Evolutionary conservation across 2,888 invertebrate species (phyloP), one percentile per base, ranked within the genome.

Genomic region (Netelia melanura): DNA sequence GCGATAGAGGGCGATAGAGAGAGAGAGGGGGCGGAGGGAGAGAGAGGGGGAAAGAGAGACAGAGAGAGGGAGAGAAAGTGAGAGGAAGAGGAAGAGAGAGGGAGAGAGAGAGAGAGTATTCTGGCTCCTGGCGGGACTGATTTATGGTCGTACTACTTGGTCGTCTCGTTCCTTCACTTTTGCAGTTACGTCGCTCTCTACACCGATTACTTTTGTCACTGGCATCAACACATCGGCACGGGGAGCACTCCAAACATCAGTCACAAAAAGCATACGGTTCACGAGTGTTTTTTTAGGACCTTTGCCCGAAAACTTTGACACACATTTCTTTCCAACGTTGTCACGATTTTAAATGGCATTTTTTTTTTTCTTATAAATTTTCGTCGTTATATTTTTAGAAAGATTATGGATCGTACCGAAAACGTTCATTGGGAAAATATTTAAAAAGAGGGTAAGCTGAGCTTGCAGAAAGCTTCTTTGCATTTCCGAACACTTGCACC

Each of bases 141-240:
- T 83, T 83, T 78, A 83, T 83, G 74, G 78, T 83, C 67, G 67
- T 78, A 76, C 78, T 78, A 78, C 83, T 83, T 78, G 38, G 43
- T 67, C 54, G 62, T 52, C 43, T 67, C 23, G 14, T 30, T 71
- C n/a, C 71, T 70, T 82, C 64, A 76, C 64, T 82, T 62, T 58
- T 64, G 21, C 71, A 58, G 61, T 48, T 52, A 61, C 74, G 67
- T 61, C 48, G 48, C 23, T 78, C 48, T 38, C 5, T 67, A 62
- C 61, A 74, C 44, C 62, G 48, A n/a, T 10, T 38, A 65, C 54
- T 76, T 64, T 64, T 56, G 75, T 43, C 54, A 52, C 52, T 70
- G 52, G 52, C 17, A 62, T 70, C 70, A 52, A 44, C 52, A 52
- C 38, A 70, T 38, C 52, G 8, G 44, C 21, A 48, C 52, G 6